These are phyloP conservation scores for Meghimatium bilineatum DNA, from an alignment of 2,888 invertebrate genomes.

Conservation along the genomic window DNA sequence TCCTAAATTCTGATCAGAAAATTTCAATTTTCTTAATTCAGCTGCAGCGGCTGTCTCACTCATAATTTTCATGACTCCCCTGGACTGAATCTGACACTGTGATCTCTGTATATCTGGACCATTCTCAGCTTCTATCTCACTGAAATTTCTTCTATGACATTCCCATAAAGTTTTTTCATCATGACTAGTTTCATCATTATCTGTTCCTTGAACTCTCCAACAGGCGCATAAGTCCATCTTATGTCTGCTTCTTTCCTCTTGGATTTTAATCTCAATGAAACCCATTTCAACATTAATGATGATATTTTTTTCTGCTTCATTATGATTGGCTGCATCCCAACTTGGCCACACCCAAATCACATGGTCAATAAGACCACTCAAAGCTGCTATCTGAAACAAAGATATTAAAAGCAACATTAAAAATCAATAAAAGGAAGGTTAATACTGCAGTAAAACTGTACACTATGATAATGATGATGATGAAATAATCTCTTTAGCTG, in stretches of 20 bases:
- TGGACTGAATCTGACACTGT: constrained; percentile 56
- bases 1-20: constrained; percentile 50
- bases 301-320: constrained; percentile 39
- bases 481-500: no score
- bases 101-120: constrained; percentile 49
- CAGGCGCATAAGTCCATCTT: constrained; percentile 41
- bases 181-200: constrained; percentile 1
- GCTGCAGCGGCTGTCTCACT: constrained; percentile 57
- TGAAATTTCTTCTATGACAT: constrained; percentile 51
- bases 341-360: constrained; percentile 70
- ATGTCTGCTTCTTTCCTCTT: constrained; percentile 6
- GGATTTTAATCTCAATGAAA: constrained; percentile 27
- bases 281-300: constrained; percentile 55
- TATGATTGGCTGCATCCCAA: constrained; percentile 62
- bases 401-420: background rate
- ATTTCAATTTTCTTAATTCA: constrained; percentile 49
- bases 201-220: constrained; percentile 20
- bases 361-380: constrained; percentile 63
- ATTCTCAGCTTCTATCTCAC: constrained; percentile 39
- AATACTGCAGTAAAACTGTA: no score
- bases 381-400: constrained; percentile 60
- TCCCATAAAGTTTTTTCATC: constrained; percentile 52
- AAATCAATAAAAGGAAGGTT: no score
- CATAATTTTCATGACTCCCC: constrained; percentile 57
- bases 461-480: no score